These are phyloP conservation scores for Montipora efflorescens DNA, from an alignment of 64 coral and sea anemone genomes.

Conservation along the genomic window DNA sequence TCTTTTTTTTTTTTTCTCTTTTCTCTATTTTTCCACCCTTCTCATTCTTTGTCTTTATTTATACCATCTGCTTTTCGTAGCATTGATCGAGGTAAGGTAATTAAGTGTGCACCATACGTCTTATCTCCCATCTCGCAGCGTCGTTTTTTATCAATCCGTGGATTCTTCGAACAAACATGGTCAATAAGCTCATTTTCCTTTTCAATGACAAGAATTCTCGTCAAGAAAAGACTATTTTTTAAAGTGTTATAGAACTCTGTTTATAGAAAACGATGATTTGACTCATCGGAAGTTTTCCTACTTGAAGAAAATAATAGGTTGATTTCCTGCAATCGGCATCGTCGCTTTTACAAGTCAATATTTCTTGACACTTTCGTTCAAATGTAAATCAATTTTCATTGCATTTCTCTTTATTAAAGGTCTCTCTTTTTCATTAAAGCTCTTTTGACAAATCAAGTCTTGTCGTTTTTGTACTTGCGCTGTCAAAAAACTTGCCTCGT, in stretches of 20 bases:
- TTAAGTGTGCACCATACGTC: background rate
- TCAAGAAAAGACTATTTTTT: slow-evolving; percentile 16
- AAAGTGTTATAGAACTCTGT: background rate
- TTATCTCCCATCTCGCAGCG: background rate
- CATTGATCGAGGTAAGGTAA: background rate
- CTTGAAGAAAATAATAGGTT: background rate
- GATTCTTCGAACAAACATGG: slow-evolving; percentile 3
- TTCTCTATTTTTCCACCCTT: background rate
- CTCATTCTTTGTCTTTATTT: slow-evolving; percentile 4
- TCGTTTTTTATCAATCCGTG: background rate
- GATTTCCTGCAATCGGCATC: background rate
- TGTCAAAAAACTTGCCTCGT: background rate
- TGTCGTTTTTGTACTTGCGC: background rate
- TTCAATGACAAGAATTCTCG: background rate
- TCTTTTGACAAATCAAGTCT: background rate
- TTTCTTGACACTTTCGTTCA: slow-evolving; percentile 14
- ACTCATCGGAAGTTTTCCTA: background rate
- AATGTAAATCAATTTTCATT: slow-evolving; percentile 11
- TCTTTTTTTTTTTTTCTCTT: background rate
- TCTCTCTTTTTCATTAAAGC: slow-evolving; percentile 8
- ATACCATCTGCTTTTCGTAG: slow-evolving; percentile 45
- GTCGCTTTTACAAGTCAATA: background rate
- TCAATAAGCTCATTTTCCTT: slow-evolving; percentile 32
- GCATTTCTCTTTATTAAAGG: slow-evolving; percentile 4
- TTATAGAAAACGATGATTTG: slow-evolving; percentile 15